Evolutionary conservation across 2,797 vertebrate genomes (phyloP).

Genomic region (Cryptoprocta ferox): DNA sequence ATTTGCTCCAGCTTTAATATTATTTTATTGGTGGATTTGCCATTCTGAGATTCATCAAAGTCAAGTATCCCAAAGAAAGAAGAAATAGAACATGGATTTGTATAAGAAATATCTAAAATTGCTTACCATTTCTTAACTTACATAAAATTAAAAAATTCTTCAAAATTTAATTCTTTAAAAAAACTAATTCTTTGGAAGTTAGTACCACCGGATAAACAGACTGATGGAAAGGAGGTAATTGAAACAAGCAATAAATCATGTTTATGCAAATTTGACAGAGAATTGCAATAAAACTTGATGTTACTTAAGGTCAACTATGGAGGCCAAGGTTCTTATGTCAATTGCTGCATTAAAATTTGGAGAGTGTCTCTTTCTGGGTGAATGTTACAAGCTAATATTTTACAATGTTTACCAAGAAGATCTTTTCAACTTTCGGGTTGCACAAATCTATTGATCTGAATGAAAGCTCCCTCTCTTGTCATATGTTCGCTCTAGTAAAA

Average conservation of each 20-base stretch:
- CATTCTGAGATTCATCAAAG: not conserved
- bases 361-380: not conserved
- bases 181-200: not conserved
- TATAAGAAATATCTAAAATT: slow-evolving; percentile 6
- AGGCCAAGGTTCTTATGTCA: not conserved
- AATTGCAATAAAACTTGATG: slow-evolving; percentile 26
- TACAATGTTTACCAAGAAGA: not conserved
- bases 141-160: not conserved
- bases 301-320: not conserved
- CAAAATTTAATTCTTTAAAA: not conserved
- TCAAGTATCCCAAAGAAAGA: not conserved
- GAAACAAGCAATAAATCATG: not conserved
- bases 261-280: slow-evolving; percentile 1
- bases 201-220: not conserved
- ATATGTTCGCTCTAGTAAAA: not conserved
- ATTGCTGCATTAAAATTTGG: not conserved
- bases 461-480: not conserved
- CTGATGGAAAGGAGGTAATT: not conserved
- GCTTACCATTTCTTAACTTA: slow-evolving; percentile 3
- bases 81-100: not conserved
- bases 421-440: slow-evolving; percentile 40
- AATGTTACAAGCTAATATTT: slow-evolving; percentile 34
- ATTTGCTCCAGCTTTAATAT: not conserved
- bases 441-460: not conserved
- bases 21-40: not conserved